Conservation (phyloP, 2,113 vertebrate genomes). For the Channa argus region DNA sequence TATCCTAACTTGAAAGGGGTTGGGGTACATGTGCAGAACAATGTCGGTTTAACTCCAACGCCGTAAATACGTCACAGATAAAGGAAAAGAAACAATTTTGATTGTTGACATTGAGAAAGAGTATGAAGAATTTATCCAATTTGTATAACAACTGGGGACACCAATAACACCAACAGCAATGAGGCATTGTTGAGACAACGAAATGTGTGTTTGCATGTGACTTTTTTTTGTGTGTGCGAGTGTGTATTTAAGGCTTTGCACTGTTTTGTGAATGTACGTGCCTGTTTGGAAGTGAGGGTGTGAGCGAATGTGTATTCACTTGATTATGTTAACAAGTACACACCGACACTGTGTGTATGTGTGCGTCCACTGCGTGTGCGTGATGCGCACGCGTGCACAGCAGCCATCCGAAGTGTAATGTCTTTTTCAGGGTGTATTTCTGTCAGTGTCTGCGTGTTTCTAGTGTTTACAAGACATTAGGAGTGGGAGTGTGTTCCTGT, state of each 20-base stretch:
- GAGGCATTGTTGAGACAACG: conserved; percentile 59
- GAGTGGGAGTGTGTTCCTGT: conserved; percentile 83
- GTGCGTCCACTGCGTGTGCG: too few species aligned
- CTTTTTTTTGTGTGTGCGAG: conserved; percentile 44
- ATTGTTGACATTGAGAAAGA: conserved; percentile 60
- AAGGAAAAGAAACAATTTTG: conserved; percentile 39
- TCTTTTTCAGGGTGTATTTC: conserved; percentile 62
- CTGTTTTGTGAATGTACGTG: conserved; percentile 57
- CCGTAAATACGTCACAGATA: conserved; percentile 15
- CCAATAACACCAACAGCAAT: conserved; percentile 65
- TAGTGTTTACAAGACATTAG: conserved; percentile 78
- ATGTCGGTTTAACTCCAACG: conserved; percentile 18
- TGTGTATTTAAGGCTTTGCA: conserved; percentile 63
- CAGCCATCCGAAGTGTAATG: conserved; percentile 47
- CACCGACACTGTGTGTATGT: conserved; percentile 31
- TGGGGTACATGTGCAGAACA: conserved; percentile 20
- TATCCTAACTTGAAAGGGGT: conserved; percentile 9
- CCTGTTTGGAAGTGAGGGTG: conserved; percentile 49
- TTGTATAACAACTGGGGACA: conserved; percentile 67
- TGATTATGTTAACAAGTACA: conserved; percentile 71
- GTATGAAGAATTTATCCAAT: conserved; percentile 52
- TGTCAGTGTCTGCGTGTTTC: conserved; percentile 67
- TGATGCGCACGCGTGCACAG: background rate
- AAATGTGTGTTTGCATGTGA: conserved; percentile 57
- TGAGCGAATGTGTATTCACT: conserved; percentile 58